These are phyloP conservation scores for Crocuta crocuta DNA, from an alignment of 2,113 vertebrate species.

Conservation along the genomic window DNA sequence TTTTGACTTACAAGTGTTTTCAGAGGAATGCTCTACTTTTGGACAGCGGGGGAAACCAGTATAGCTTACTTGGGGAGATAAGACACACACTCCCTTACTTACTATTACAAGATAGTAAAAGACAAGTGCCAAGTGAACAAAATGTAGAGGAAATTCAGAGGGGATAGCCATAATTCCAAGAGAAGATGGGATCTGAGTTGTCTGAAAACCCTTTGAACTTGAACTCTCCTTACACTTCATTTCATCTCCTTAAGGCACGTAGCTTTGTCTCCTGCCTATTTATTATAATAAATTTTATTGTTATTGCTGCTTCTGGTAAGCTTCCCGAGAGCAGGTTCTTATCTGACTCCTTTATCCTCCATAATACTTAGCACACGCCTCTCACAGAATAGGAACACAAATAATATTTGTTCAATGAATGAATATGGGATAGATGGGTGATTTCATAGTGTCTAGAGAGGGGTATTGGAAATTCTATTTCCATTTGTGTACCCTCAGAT, in stretches of 20 bases:
- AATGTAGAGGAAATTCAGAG: neutral
- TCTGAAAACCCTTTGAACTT: neutral
- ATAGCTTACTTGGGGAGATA: neutral
- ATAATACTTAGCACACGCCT: conserved; percentile 16
- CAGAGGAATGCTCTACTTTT: too few species aligned
- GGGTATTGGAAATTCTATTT: neutral
- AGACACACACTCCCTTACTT: neutral
- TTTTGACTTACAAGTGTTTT: neutral
- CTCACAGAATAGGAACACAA: neutral
- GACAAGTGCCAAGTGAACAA: neutral
- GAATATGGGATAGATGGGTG: neutral
- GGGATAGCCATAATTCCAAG: neutral
- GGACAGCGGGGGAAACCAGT: neutral
- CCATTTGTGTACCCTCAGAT: neutral
- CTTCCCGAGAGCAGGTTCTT: neutral
- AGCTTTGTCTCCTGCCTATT: neutral
- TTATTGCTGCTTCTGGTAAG: neutral
- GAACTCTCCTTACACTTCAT: neutral
- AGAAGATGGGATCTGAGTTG: neutral
- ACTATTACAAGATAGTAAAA: neutral
- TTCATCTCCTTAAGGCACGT: neutral
- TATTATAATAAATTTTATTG: neutral
- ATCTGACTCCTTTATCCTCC: neutral
- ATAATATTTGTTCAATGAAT: neutral
- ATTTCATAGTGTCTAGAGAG: neutral